Conservation (phyloP, 2,113 vertebrate species). For the Cathartes aura region DNA sequence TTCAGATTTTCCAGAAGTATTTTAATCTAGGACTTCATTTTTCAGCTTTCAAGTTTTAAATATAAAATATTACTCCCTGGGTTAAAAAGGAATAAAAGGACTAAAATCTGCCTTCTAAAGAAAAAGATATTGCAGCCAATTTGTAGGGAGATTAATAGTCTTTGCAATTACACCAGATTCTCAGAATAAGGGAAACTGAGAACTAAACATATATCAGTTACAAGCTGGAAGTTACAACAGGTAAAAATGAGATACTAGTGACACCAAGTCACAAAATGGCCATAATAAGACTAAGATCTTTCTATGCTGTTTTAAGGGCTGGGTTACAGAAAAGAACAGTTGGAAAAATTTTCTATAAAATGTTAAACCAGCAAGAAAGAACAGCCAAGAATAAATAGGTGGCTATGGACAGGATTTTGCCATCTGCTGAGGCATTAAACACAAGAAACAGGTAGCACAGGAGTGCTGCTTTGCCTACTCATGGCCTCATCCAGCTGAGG, state of each 20-base stretch:
- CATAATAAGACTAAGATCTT: neutral
- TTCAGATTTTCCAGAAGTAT: neutral
- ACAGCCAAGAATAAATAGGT: neutral
- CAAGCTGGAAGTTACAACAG: neutral
- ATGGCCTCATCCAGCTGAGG: neutral
- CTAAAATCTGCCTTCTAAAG: slow-evolving; percentile 7
- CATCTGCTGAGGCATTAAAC: neutral
- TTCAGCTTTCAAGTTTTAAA: neutral
- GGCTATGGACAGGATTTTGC: neutral
- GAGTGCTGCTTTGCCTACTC: neutral
- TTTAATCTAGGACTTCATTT: neutral
- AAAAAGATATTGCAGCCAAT: neutral
- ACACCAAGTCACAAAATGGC: neutral
- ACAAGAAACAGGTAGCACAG: neutral
- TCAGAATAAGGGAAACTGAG: neutral
- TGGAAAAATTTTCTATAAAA: neutral
- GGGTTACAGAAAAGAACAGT: neutral
- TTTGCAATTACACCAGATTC: neutral
- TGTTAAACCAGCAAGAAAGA: neutral
- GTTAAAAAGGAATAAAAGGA: neutral
- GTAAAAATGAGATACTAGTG: neutral
- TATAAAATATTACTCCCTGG: neutral
- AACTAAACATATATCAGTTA: neutral
- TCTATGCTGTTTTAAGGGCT: neutral
- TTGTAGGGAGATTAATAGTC: neutral